Evolutionary conservation across 2,113 vertebrate species (phyloP).

Genomic region (Engraulis encrasicolus): DNA sequence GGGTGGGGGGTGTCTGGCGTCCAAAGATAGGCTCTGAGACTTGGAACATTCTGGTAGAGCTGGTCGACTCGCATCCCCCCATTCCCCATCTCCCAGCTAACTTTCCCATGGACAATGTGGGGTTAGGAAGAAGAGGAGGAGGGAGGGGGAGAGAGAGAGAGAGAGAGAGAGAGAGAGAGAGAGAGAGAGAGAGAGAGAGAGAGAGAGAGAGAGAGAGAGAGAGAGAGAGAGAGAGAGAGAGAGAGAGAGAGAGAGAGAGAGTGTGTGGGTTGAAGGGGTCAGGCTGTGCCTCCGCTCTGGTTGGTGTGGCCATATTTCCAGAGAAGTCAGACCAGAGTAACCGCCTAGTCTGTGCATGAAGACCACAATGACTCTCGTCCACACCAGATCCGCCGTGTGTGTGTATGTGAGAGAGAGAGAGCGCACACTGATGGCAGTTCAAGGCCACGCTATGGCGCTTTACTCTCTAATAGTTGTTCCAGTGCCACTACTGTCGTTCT

Average conservation of each 20-base stretch:
- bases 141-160: too few species aligned
- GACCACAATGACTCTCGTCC: slow-evolving; percentile 13
- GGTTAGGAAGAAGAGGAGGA: too few species aligned
- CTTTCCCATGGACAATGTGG: slow-evolving; percentile 39
- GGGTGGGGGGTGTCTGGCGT: slow-evolving; percentile 52
- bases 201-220: too few species aligned
- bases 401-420: too few species aligned
- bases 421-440: not conserved
- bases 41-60: slow-evolving; percentile 38
- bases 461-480: too few species aligned
- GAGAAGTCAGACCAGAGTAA: not conserved
- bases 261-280: slow-evolving; percentile 20
- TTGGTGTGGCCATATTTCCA: slow-evolving; percentile 28
- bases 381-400: not conserved
- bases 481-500: too few species aligned
- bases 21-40: slow-evolving; percentile 52
- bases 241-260: too few species aligned
- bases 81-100: slow-evolving; percentile 39
- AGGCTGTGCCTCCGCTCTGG: slow-evolving; percentile 23
- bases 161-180: too few species aligned
- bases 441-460: not conserved
- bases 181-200: too few species aligned
- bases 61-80: slow-evolving; percentile 18
- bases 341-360: slow-evolving; percentile 5
- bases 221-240: too few species aligned